Evolutionary conservation across 1,140 invertebrate species (phyloP), one percentile per base, ranked within the genome.

Genomic region (Hirudo medicinalis): DNA sequence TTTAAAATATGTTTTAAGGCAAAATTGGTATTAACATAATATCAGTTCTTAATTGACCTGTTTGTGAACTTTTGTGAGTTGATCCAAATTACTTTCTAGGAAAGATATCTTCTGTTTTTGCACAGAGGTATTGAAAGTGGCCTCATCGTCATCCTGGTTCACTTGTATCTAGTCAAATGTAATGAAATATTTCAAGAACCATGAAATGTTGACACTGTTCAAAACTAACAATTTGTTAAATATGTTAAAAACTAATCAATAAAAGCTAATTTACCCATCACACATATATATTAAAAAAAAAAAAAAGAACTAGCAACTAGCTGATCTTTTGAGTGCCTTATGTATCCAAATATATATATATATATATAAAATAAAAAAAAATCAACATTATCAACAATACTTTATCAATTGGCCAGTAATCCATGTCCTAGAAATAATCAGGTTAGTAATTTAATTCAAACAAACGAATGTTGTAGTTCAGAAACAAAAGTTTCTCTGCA

Each of bases 41-140:
- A 29, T 68, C 27, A 32, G 19, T 68, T 68, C 25, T 29, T 79
- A 68, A 73, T 73, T 74, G 70, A 87, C 84, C 80, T 88, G 87
- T 77, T 88, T 88, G 79, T 88, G 86, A 54, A 88, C 87, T 86
- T 98, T 98, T 69, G 96, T 99, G 71, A 99, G 83, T 83, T 99
- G 95, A 83, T 99, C 96, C 75, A 99, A 85, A 83, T 99, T 99
- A 82, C 97, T 99, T 83, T 99, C 96, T 76, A 99, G 85, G 87
- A 99, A 99, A 75, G 91, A 91, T 80, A 99, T 99, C 86, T 99
- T 83, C 82, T 99, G 96, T 83, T 96, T 97, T 83, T 99, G 96
- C 5, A 94, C 94, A 71, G 95, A 86, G 32, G 90, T 93, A 15
- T 94, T 93, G 92, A 77, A 91, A 90, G 74, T 85, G 80, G 80